Conservation (phyloP, 2,888 invertebrate genomes). For the Rotaria magnacalcarata region DNA sequence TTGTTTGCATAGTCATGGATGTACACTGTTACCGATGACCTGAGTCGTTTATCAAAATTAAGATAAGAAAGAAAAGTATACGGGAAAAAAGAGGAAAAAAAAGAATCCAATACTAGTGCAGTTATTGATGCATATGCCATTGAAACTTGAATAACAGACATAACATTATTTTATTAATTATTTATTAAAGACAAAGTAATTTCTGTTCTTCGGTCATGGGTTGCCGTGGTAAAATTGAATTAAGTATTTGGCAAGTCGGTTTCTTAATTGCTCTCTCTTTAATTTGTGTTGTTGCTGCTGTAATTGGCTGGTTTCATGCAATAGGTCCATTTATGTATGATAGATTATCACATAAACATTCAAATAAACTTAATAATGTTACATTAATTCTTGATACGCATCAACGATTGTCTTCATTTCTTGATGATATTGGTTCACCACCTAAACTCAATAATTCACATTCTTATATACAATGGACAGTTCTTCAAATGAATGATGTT, state of each 20-base stretch:
- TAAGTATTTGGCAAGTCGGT: neutral
- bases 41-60: neutral
- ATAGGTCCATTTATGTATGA: neutral
- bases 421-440: slow-evolving; percentile 25
- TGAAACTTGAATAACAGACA: too few relatives aligned
- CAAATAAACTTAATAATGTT: neutral
- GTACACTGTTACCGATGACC: neutral
- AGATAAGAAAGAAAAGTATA: neutral
- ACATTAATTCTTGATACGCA: neutral
- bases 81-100: neutral
- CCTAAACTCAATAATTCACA: neutral
- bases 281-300: neutral
- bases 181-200: too few relatives aligned
- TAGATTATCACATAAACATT: neutral
- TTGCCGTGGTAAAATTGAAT: neutral
- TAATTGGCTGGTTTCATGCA: slow-evolving; percentile 16
- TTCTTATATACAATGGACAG: slow-evolving; percentile 12
- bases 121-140: neutral
- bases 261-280: neutral
- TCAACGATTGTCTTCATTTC: neutral
- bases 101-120: neutral
- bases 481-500: slow-evolving; percentile 37
- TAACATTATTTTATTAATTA: neutral
- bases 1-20: neutral
- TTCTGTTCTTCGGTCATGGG: neutral